Percentiles rank a stretch among this genome's conserved stretches.
These are phyloP conservation scores for Dicycla oo DNA, from an alignment of 2,888 invertebrate species.

Conservation along the genomic window DNA sequence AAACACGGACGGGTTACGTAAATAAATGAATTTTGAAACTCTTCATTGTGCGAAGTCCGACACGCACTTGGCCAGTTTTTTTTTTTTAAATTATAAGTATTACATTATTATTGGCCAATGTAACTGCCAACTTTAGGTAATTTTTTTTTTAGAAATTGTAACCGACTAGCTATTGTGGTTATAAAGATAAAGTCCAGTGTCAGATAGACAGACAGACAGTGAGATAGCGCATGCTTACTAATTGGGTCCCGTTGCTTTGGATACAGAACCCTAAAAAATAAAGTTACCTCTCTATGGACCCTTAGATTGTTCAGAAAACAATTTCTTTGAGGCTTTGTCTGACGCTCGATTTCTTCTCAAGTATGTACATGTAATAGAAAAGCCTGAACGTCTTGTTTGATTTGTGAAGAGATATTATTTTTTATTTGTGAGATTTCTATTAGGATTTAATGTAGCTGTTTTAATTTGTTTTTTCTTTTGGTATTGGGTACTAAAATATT, in stretches of 20 bases:
- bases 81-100: too few relatives aligned
- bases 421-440: conserved; percentile 4
- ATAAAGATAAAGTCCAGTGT: neutral
- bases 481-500: neutral
- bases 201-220: neutral
- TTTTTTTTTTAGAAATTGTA: too few relatives aligned
- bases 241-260: neutral
- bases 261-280: conserved; percentile 42
- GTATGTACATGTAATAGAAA: conserved; percentile 38
- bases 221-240: neutral
- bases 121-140: neutral
- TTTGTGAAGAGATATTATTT: conserved; percentile 26
- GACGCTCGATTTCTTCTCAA: conserved; percentile 50
- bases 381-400: conserved; percentile 38
- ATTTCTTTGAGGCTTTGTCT: conserved; percentile 62
- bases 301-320: conserved; percentile 59
- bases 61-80: too few relatives aligned
- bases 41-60: too few relatives aligned
- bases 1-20: too few relatives aligned
- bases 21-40: too few relatives aligned
- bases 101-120: neutral
- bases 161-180: too few relatives aligned
- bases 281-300: conserved; percentile 32
- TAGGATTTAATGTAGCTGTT: conserved; percentile 16
- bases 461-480: neutral